These are phyloP conservation scores for Nibea albiflora DNA, from an alignment of 2,113 vertebrate species.

Conservation along the genomic window DNA sequence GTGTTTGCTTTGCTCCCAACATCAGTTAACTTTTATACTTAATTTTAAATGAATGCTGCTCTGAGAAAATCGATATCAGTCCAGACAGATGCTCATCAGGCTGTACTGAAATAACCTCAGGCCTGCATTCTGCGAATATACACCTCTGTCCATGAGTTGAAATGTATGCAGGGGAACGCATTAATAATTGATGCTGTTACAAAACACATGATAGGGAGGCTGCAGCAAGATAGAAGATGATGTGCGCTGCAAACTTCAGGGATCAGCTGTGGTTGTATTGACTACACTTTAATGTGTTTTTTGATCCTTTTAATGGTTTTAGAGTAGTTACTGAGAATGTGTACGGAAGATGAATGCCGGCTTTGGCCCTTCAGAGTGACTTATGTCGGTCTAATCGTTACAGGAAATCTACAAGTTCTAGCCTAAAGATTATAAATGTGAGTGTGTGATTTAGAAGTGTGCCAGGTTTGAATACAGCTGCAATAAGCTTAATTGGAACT, in stretches of 20 bases:
- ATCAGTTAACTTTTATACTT: conserved; percentile 48
- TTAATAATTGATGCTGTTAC: conserved; percentile 70
- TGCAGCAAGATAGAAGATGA: conserved; percentile 54
- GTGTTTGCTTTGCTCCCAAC: not conserved
- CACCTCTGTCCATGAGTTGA: conserved; percentile 55
- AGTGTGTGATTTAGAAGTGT: not conserved
- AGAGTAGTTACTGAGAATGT: not conserved
- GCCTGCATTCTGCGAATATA: conserved; percentile 44
- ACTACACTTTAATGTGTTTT: conserved; percentile 1
- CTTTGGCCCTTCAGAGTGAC: not conserved
- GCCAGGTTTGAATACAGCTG: conserved; percentile 18
- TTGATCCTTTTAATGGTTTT: not conserved
- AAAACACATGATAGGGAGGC: conserved; percentile 63
- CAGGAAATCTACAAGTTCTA: not conserved
- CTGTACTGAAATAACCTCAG: conserved; percentile 50
- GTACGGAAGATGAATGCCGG: not conserved
- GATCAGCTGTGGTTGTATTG: conserved; percentile 12
- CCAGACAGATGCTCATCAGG: conserved; percentile 40
- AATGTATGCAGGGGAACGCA: conserved; percentile 60
- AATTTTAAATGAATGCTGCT: conserved; percentile 42
- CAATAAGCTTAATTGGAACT: conserved; percentile 12
- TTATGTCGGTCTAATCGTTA: not conserved
- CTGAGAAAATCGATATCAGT: conserved; percentile 49
- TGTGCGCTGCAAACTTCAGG: conserved; percentile 45
- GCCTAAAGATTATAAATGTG: conserved; percentile 14